Conservation (phyloP, 1,140 invertebrate genomes). For the Bemisia tabaci region DNA sequence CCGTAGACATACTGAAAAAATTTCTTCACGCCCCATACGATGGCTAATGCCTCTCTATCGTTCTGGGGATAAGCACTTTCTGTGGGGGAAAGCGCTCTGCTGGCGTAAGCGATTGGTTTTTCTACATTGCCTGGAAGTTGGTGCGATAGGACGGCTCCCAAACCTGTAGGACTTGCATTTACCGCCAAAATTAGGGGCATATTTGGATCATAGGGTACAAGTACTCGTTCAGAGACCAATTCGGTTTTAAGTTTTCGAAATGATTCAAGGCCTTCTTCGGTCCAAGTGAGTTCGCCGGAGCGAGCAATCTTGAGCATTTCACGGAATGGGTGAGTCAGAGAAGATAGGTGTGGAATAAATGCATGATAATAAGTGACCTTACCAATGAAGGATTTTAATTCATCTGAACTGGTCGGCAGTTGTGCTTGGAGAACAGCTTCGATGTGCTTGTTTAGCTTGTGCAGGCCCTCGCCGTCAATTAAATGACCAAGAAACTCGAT, state of each 20-base stretch:
- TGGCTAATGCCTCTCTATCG: conserved; percentile 33
- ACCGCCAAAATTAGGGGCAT: conserved; percentile 31
- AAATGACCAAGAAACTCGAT: conserved; percentile 22
- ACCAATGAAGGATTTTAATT: conserved; percentile 28
- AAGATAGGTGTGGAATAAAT: conserved; percentile 31
- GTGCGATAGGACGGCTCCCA: conserved; percentile 36
- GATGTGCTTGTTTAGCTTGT: conserved; percentile 29
- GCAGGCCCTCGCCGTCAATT: conserved; percentile 21
- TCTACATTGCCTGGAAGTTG: conserved; percentile 27
- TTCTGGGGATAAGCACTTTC: conserved; percentile 29
- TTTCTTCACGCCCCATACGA: conserved; percentile 30
- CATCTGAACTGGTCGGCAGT: conserved; percentile 25
- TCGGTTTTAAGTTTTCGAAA: conserved; percentile 24
- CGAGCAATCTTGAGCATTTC: conserved; percentile 21
- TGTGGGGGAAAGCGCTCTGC: conserved; percentile 25
- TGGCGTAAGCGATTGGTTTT: conserved; percentile 33
- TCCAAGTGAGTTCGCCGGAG: conserved; percentile 12
- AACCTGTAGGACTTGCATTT: conserved; percentile 35
- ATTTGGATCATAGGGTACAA: conserved; percentile 28
- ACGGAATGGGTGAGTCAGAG: conserved; percentile 25
- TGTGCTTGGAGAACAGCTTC: conserved; percentile 26
- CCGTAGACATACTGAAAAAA: conserved; percentile 26
- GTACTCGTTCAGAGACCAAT: conserved; percentile 21
- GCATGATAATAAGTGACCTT: conserved; percentile 34
- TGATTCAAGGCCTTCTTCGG: conserved; percentile 15